These are phyloP conservation scores for Acyrthosiphon pisum DNA, from an alignment of 1,140 invertebrate species.

Conservation along the genomic window DNA sequence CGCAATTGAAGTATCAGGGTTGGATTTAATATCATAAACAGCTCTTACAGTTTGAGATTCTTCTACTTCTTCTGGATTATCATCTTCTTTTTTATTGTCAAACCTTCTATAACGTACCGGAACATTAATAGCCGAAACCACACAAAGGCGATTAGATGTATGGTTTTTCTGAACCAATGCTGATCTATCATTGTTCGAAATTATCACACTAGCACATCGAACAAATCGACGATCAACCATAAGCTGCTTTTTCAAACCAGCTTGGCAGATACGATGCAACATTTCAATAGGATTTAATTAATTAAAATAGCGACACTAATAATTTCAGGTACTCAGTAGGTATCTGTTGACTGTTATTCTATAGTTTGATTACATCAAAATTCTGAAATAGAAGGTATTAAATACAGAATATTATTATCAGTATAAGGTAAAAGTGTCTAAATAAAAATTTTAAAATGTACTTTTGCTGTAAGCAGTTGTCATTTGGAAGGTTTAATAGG, in stretches of 20 bases:
- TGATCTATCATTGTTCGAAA: conserved; percentile 10
- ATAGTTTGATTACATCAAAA: neutral
- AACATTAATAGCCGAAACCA: neutral
- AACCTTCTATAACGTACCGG: conserved; percentile 42
- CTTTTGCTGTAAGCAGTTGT: neutral
- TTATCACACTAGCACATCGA: neutral
- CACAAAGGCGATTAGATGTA: neutral
- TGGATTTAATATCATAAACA: conserved; percentile 1
- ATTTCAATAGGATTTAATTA: neutral
- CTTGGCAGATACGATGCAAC: neutral
- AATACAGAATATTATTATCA: neutral
- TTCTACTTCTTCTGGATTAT: neutral
- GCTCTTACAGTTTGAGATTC: conserved; percentile 31
- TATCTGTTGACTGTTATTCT: neutral
- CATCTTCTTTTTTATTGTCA: conserved; percentile 39
- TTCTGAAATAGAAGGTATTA: neutral
- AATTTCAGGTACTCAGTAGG: neutral
- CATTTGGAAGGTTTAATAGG: neutral
- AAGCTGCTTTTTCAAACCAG: neutral
- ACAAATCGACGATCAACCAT: neutral
- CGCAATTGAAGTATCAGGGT: conserved; percentile 33
- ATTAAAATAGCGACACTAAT: too few relatives aligned
- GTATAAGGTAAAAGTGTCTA: neutral
- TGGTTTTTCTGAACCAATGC: neutral
- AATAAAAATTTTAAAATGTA: neutral